Conservation (phyloP, 2,888 invertebrate species). For the Drosophila melanosoma region DNA sequence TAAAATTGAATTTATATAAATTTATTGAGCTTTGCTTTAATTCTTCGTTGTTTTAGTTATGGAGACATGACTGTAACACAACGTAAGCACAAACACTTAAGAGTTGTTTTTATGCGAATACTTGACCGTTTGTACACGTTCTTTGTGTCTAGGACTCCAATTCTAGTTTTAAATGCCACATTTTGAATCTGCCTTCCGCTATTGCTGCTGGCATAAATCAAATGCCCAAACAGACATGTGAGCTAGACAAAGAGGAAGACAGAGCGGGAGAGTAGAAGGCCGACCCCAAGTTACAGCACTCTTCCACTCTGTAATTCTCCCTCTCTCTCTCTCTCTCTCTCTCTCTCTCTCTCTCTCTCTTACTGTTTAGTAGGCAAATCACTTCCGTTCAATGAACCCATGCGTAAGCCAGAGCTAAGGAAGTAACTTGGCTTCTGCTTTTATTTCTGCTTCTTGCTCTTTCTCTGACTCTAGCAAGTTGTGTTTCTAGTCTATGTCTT, state of each 20-base stretch:
- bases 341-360: constrained; percentile 10
- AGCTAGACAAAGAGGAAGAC: constrained; percentile 4
- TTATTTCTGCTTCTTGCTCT: constrained; percentile 10
- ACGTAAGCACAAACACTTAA: not conserved
- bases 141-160: constrained; percentile 5
- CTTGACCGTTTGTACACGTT: not conserved
- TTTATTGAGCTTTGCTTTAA: not conserved
- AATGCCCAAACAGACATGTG: constrained; percentile 22
- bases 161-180: constrained; percentile 29
- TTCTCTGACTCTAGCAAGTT: constrained; percentile 35
- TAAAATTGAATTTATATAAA: not conserved
- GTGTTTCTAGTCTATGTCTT: constrained; percentile 50
- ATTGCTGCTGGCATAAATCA: constrained; percentile 40
- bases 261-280: constrained; percentile 9
- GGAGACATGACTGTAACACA: not conserved
- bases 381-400: constrained; percentile 84
- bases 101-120: not conserved
- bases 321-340: constrained; percentile 11
- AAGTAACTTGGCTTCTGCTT: constrained; percentile 50
- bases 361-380: constrained; percentile 76
- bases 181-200: constrained; percentile 36
- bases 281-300: constrained; percentile 24
- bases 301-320: constrained; percentile 5
- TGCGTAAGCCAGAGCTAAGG: constrained; percentile 81
- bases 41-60: not conserved